phyloP scores from a whole-genome alignment of 1,140 invertebrate species.

The Mesaphorura yosii region DNA sequence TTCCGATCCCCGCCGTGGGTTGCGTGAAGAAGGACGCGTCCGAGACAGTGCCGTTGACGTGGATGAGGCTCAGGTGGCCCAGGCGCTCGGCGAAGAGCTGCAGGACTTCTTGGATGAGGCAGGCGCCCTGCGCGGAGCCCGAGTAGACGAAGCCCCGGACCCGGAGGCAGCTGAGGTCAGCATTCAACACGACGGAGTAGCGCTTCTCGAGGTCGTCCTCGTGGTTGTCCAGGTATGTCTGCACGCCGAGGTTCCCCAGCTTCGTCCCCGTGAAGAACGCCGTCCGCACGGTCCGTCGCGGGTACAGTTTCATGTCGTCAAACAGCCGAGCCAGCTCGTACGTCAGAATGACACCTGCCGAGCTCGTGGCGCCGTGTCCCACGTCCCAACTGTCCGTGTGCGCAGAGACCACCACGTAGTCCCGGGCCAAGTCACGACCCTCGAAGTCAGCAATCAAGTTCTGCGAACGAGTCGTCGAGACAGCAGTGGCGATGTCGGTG shows the following conservation, averaged over 20 bases:
- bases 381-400: slow-evolving; percentile 50
- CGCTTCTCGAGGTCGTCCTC: slow-evolving; percentile 33
- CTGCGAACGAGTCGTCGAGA: slow-evolving; percentile 11
- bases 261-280: slow-evolving; percentile 46
- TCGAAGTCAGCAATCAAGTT: slow-evolving; percentile 3
- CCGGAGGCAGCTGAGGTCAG: slow-evolving; percentile 44
- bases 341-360: slow-evolving; percentile 40
- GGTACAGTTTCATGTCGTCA: slow-evolving; percentile 36
- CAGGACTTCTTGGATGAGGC: slow-evolving; percentile 51
- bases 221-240: slow-evolving; percentile 36
- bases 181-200: slow-evolving; percentile 41
- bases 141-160: slow-evolving; percentile 40
- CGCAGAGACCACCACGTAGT: slow-evolving; percentile 42
- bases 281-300: slow-evolving; percentile 40
- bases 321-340: slow-evolving; percentile 40
- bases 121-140: slow-evolving; percentile 45
- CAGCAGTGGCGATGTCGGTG: slow-evolving; percentile 13
- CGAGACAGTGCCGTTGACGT: slow-evolving; percentile 21
- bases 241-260: slow-evolving; percentile 35
- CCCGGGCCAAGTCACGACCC: background rate
- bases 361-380: slow-evolving; percentile 35
- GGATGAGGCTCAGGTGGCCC: slow-evolving; percentile 20
- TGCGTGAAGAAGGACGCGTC: slow-evolving; percentile 28
- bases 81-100: slow-evolving; percentile 32
- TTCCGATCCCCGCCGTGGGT: slow-evolving; percentile 1